Conservation (phyloP, 1,140 invertebrate genomes). For the Bombus balteatus region DNA sequence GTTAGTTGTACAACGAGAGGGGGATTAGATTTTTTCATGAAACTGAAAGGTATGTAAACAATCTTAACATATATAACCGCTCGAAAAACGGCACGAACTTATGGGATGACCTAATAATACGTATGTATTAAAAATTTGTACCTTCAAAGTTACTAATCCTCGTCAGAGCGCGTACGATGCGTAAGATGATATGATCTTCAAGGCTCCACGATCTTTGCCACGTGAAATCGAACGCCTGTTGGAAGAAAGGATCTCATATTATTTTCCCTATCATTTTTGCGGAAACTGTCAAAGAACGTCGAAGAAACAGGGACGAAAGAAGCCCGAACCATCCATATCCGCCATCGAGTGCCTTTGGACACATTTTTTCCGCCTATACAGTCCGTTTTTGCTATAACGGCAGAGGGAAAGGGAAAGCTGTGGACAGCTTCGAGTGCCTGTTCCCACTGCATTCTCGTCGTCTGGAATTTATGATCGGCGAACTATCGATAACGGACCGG, state of each 20-base stretch:
- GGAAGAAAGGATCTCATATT: not conserved
- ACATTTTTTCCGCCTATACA: constrained; percentile 29
- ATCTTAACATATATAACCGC: too few species aligned
- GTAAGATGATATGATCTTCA: not conserved
- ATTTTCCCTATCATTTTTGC: not conserved
- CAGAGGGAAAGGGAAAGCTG: not conserved
- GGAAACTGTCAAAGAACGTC: not conserved
- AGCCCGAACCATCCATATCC: constrained; percentile 5
- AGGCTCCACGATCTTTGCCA: not conserved
- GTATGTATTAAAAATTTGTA: not conserved
- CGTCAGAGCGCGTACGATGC: not conserved
- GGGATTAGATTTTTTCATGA: too few species aligned
- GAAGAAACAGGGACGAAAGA: not conserved
- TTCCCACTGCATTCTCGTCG: constrained; percentile 39
- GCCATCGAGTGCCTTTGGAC: constrained; percentile 29
- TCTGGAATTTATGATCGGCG: constrained; percentile 61
- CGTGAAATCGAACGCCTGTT: not conserved
- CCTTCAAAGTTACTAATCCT: not conserved
- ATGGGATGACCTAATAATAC: too few species aligned
- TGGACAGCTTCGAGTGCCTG: constrained; percentile 30
- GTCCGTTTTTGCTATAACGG: not conserved
- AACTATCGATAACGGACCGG: constrained; percentile 45
- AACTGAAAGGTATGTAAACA: too few species aligned
- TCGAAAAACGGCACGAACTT: too few species aligned
- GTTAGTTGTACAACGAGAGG: too few species aligned